Conservation (phyloP, 2,888 invertebrate genomes). For the Gastrophysa polygoni region DNA sequence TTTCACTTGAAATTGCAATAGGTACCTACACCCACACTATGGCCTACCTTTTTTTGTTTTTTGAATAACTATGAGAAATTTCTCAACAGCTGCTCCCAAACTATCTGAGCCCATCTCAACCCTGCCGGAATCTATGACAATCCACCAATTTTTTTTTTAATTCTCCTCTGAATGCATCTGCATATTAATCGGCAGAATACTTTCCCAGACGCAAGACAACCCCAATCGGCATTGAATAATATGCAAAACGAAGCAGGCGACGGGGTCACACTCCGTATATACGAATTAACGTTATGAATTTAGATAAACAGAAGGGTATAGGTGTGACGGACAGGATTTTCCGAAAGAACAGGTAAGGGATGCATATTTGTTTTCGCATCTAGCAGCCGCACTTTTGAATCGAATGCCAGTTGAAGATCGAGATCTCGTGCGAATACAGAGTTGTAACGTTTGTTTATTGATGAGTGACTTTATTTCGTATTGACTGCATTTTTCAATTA, state of each 20-base stretch:
- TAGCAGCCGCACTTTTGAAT: slow-evolving; percentile 10
- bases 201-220: slow-evolving; percentile 45
- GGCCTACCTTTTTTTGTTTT: no score
- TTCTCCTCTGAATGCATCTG: slow-evolving; percentile 40
- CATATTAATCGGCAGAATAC: slow-evolving; percentile 42
- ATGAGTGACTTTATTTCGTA: no score
- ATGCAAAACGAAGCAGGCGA: slow-evolving; percentile 42
- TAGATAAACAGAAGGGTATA: slow-evolving; percentile 55
- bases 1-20: no score
- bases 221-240: slow-evolving; percentile 32
- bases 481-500: no score
- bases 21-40: no score
- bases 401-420: neutral
- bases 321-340: slow-evolving; percentile 60
- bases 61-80: no score
- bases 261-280: slow-evolving; percentile 19
- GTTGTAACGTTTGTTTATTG: no score
- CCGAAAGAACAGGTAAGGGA: slow-evolving; percentile 42
- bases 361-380: slow-evolving; percentile 23
- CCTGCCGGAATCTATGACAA: slow-evolving; percentile 18
- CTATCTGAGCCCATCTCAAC: slow-evolving; percentile 14
- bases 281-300: slow-evolving; percentile 43
- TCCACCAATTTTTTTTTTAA: slow-evolving; percentile 21
- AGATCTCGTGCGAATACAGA: no score
- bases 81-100: no score